Evolutionary conservation across 2,797 vertebrate genomes (phyloP), one percentile per base, ranked within the genome.

Genomic region (Pogoniulus pusillus): DNA sequence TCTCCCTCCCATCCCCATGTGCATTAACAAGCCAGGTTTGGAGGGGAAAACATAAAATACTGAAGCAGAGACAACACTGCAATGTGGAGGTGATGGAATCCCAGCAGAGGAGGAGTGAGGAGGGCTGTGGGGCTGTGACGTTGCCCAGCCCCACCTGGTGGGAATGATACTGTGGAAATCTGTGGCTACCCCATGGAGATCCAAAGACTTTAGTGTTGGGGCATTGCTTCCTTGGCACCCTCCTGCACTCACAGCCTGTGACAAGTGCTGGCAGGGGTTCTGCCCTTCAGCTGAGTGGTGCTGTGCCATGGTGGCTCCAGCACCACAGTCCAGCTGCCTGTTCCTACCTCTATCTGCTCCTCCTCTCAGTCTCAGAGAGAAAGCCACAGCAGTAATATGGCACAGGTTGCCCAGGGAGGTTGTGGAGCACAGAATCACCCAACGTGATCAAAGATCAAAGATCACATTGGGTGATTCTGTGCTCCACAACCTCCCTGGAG

Each of bases 161-260:
- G 77, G 71, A 84, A 82, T 9, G 43, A 12, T 6, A 12, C 59
- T 1, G 0, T 2, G 19, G 53, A 60, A 70, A 73, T 26, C 32
- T 1, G 0, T 34, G 43, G 15, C 55, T 70, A 26, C 3, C 7
- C 9, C 11, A 11, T 1, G 19, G 19, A 27, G 15, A 63, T 35
- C 22, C 4, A 19, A 68, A 79, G 68, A 7, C 4, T 17, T 12
- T 24, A 30, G 1, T 30, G 7, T 14, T 53, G 11, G 5, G 35
- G 4, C 29, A 60, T 12, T 1, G 1, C 39, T 53, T 43, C 65
- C 29, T 77, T 71, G 58, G 35, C 34, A 69, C 24, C 37, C 12
- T 68, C 30, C 30, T 70, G 51, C n/a, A 63, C 47, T 20, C 2
- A 2, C 1, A 60, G 35, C 32, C 47, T 1, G 0, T 37, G 68